phyloP scores from a whole-genome alignment of 2,888 invertebrate genomes.

The Vanessa cardui region DNA sequence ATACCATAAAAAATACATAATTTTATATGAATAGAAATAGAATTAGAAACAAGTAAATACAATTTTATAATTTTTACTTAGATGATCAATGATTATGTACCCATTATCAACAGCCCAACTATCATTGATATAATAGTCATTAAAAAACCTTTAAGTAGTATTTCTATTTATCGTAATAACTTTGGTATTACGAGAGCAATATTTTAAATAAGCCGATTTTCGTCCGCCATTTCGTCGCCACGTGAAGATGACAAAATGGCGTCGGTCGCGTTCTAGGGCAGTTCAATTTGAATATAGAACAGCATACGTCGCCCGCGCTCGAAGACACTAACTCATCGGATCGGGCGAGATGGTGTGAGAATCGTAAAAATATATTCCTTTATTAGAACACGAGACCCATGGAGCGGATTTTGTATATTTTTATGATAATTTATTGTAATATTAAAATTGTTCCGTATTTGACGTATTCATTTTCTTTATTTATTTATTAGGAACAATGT shows the following conservation, averaged over 20 bases:
- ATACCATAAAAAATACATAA: too few relatives aligned
- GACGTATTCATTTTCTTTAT: too few relatives aligned
- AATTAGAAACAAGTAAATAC: too few relatives aligned
- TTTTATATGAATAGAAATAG: too few relatives aligned
- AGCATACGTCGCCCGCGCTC: slow-evolving; percentile 80
- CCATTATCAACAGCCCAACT: too few relatives aligned
- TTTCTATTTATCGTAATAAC: background rate
- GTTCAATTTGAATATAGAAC: slow-evolving; percentile 82
- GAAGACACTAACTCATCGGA: slow-evolving; percentile 80
- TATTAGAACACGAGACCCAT: slow-evolving; percentile 53
- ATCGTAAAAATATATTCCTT: slow-evolving; percentile 79
- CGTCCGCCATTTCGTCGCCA: slow-evolving; percentile 67
- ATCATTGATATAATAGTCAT: too few relatives aligned
- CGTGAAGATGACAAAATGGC: slow-evolving; percentile 76
- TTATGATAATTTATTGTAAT: too few relatives aligned
- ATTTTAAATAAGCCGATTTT: slow-evolving; percentile 50
- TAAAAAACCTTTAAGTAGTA: too few relatives aligned
- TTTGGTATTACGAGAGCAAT: background rate
- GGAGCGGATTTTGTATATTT: slow-evolving; percentile 40
- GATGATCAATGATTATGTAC: too few relatives aligned
- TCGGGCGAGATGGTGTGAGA: slow-evolving; percentile 76
- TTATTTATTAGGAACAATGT: too few relatives aligned
- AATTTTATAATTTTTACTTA: too few relatives aligned
- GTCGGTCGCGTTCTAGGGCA: slow-evolving; percentile 62
- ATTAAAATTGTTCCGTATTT: too few relatives aligned